Percentiles rank a stretch among this genome's conserved stretches.
Conservation (phyloP, 2,888 invertebrate species). For the Lampropteryx suffumata region DNA sequence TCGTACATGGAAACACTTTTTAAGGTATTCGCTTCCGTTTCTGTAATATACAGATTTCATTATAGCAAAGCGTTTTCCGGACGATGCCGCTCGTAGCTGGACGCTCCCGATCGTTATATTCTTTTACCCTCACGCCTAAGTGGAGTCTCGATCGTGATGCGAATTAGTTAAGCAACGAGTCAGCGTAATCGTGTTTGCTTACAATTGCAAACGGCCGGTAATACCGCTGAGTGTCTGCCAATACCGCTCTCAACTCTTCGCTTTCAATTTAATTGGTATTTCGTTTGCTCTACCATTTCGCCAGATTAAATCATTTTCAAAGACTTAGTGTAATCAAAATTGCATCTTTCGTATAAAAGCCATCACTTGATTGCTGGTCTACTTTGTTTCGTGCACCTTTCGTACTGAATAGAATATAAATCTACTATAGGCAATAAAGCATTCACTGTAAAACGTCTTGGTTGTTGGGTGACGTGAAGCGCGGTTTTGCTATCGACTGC, state of each 20-base stretch:
- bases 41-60: conserved; percentile 64
- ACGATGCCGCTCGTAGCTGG: conserved; percentile 42
- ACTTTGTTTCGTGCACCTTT: not conserved
- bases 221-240: conserved; percentile 63
- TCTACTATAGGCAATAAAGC: conserved; percentile 15
- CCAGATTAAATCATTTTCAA: conserved; percentile 40
- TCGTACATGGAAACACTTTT: conserved; percentile 66
- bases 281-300: conserved; percentile 44
- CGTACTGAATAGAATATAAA: not conserved
- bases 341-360: not conserved
- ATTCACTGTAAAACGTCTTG: conserved; percentile 41
- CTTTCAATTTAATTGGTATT: conserved; percentile 57
- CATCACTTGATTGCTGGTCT: not conserved
- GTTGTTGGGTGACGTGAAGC: conserved; percentile 23
- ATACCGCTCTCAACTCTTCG: conserved; percentile 59
- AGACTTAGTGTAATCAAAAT: conserved; percentile 3
- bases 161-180: conserved; percentile 72
- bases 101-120: conserved; percentile 54
- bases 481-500: conserved; percentile 44
- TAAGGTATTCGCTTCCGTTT: conserved; percentile 46
- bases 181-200: conserved; percentile 65
- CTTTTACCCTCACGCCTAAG: conserved; percentile 49
- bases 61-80: conserved; percentile 60
- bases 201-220: conserved; percentile 70
- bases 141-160: conserved; percentile 60